Percentiles rank a stretch among this genome's conserved stretches.
Evolutionary conservation across 2,113 vertebrate species (phyloP).

Genomic region (Ptilorrhoa leucosticta): DNA sequence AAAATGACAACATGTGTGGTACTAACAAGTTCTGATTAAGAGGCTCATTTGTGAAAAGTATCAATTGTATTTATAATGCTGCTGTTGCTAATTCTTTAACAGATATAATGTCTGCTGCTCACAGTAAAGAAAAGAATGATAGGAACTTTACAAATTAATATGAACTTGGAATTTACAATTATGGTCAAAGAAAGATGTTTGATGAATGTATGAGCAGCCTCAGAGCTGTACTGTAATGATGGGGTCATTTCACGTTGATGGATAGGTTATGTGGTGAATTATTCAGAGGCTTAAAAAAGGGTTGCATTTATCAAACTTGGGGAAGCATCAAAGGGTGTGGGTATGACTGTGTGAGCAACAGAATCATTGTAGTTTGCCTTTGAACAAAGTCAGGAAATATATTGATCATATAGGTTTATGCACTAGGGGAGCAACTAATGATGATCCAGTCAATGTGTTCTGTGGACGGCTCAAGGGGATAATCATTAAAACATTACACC

Average conservation of each 20-base stretch:
- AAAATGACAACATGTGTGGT: neutral
- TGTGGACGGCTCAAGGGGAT: neutral
- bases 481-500: neutral
- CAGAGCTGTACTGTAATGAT: neutral
- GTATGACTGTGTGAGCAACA: neutral
- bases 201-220: neutral
- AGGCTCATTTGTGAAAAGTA: neutral
- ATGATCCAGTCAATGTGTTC: neutral
- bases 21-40: neutral
- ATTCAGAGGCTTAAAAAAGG: slow-evolving; percentile 1
- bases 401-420: slow-evolving; percentile 29
- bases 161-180: slow-evolving; percentile 11
- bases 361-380: slow-evolving; percentile 27
- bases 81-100: neutral
- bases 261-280: neutral
- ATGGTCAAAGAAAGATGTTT: neutral
- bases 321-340: neutral
- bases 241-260: neutral
- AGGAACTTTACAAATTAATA: neutral
- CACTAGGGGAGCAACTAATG: neutral
- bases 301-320: slow-evolving; percentile 6
- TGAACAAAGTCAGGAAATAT: slow-evolving; percentile 25
- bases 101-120: neutral
- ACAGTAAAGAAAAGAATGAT: neutral
- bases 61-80: neutral